Base-by-base conservation (phyloP, 2,888 invertebrate genomes). In the Clusia tigrina region DNA sequence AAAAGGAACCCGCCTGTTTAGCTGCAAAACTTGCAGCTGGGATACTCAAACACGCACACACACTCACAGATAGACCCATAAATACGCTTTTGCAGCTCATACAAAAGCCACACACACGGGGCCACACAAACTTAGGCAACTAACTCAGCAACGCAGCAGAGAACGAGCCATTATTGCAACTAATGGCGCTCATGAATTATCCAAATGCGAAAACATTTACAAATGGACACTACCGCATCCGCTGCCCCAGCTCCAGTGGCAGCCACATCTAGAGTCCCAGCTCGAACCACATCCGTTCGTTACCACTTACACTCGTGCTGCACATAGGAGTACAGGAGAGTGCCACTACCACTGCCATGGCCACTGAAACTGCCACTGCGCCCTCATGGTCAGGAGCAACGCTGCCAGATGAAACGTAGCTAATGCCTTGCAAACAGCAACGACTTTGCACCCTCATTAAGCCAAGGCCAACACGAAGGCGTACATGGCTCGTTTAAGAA, bases 101-200 rank as follows among this genome's bases (percentile, higher is more conserved):
- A 15, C 48, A 6, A 48, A 32, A 48, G 22, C 48, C 48, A 18
- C 48, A 48, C 20, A 15, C 3, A 48, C 20, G 22, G 20, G n/a
- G 12, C 32, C 12, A 42, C 42, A 42, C 12, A 42, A 6, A 9
- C 3, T 9, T 32, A 32, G 32, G 6, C 6, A 32, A 32, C 32
- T 12, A 32, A 32, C 32, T 32, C 32, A 32, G 5, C 6, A 17
- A 62, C 62, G 52, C 57, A 60, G 58, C 64, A n/a, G n/a, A n/a
- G n/a, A n/a, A n/a, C n/a, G 20, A 64, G 68, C 71, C 71, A 74
- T 73, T 74, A 74, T 74, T 73, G 73, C 70, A 73, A 71, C 75
- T 76, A 75, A 76, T 76, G 76, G 73, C 67, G 63, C 71, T 74
- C 74, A 74, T 74, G 75, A 74, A 76, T 76, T 75, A 73, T 73